These are phyloP conservation scores for Chaetophractus vellerosus DNA, from an alignment of 2,797 vertebrate genomes.

Conservation along the genomic window DNA sequence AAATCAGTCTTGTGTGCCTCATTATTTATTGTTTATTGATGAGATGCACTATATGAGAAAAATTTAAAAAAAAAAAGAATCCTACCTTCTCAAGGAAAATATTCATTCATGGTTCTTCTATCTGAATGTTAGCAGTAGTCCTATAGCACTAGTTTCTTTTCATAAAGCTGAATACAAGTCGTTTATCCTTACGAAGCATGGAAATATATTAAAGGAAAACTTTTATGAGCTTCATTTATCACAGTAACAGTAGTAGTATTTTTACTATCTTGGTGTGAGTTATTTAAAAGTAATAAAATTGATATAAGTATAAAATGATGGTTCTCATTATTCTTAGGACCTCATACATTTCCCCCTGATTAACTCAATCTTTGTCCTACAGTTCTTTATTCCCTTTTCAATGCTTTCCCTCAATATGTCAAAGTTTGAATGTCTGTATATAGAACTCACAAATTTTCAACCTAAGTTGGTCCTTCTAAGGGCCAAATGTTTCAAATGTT, in stretches of 20 bases:
- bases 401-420: background rate
- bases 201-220: conserved; percentile 36
- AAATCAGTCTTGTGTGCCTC: background rate
- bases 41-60: background rate
- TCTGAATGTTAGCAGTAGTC: background rate
- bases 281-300: background rate
- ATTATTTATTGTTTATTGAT: background rate
- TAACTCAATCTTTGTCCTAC: background rate
- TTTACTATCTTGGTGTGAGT: conserved; percentile 14
- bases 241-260: background rate
- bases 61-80: conserved; percentile 37
- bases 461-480: conserved; percentile 12
- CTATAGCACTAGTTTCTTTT: background rate
- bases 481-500: background rate
- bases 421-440: conserved; percentile 47
- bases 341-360: background rate
- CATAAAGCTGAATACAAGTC: background rate
- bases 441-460: conserved; percentile 28
- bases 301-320: background rate
- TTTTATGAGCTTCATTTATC: conserved; percentile 55
- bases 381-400: background rate
- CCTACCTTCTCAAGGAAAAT: conserved; percentile 52
- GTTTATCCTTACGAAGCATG: background rate
- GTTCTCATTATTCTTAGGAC: conserved; percentile 35
- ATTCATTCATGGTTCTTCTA: background rate